A percentile compares a stretch with the other conserved stretches of the same genome.
phyloP scores from a whole-genome alignment of 2,888 invertebrate genomes.

The Cosmia trapezina region DNA sequence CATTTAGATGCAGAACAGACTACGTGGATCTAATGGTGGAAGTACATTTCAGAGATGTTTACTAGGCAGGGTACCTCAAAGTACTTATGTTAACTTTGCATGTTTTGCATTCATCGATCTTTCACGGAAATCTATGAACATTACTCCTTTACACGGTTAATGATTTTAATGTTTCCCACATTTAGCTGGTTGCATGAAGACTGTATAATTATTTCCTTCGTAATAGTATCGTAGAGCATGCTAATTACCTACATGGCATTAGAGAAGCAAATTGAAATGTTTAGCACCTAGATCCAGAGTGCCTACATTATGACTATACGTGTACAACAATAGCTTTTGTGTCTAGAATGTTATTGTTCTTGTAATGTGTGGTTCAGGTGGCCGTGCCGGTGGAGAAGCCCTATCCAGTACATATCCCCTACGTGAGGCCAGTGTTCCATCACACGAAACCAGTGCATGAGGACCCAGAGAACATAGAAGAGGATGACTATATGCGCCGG shows the following conservation, averaged over 20 bases:
- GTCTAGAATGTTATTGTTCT: constrained; percentile 11
- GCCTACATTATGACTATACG: constrained; percentile 13
- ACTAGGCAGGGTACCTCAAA: constrained; percentile 29
- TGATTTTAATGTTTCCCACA: constrained; percentile 45
- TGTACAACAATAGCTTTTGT: constrained; percentile 4
- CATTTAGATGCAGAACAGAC: constrained; percentile 38
- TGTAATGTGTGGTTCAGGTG: constrained; percentile 80
- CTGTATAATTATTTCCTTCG: constrained; percentile 50
- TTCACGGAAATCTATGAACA: constrained; percentile 49
- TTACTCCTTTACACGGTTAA: constrained; percentile 43
- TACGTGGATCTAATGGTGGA: constrained; percentile 16
- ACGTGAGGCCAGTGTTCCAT: constrained; percentile 90
- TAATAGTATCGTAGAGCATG: constrained; percentile 53
- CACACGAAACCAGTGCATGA: constrained; percentile 81
- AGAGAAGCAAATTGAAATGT: constrained; percentile 45
- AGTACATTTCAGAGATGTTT: neutral
- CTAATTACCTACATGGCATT: constrained; percentile 45
- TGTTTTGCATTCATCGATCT: constrained; percentile 41
- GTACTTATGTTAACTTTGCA: constrained; percentile 46
- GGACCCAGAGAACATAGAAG: constrained; percentile 75
- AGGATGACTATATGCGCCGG: constrained; percentile 79
- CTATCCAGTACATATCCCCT: constrained; percentile 93
- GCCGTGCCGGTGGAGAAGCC: constrained; percentile 94
- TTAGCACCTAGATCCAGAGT: constrained; percentile 43
- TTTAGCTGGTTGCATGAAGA: constrained; percentile 55